These are phyloP conservation scores for Tyrannus savana DNA, from an alignment of 2,113 vertebrate species.

Conservation along the genomic window DNA sequence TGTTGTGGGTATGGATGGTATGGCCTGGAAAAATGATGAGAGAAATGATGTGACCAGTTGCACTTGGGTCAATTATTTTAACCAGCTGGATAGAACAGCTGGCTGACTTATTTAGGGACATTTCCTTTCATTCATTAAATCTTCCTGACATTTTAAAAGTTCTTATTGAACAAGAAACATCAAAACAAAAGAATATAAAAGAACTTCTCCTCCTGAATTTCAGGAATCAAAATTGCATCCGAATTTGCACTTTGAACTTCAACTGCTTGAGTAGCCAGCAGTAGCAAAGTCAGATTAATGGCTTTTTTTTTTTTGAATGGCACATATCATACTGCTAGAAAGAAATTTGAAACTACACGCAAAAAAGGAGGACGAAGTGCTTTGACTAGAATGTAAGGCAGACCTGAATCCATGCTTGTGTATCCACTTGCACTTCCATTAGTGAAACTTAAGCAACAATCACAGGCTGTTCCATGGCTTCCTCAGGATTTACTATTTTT, in stretches of 20 bases:
- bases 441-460: not conserved
- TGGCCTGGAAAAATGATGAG: not conserved
- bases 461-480: not conserved
- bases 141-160: not conserved
- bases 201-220: not conserved
- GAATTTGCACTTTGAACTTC: not conserved
- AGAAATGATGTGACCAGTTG: not conserved
- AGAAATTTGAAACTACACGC: not conserved
- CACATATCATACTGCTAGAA: not conserved
- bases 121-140: not conserved
- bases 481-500: not conserved
- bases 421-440: not conserved
- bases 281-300: not conserved
- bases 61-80: not conserved
- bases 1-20: not conserved
- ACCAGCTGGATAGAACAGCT: not conserved
- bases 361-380: not conserved
- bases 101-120: not conserved
- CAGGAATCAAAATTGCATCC: not conserved
- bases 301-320: not conserved
- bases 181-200: not conserved
- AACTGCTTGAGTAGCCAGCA: not conserved
- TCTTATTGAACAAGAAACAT: not conserved
- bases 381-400: not conserved
- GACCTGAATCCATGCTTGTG: not conserved